Base-by-base conservation (phyloP, 2,797 vertebrate genomes). In the Channallabes apus region DNA sequence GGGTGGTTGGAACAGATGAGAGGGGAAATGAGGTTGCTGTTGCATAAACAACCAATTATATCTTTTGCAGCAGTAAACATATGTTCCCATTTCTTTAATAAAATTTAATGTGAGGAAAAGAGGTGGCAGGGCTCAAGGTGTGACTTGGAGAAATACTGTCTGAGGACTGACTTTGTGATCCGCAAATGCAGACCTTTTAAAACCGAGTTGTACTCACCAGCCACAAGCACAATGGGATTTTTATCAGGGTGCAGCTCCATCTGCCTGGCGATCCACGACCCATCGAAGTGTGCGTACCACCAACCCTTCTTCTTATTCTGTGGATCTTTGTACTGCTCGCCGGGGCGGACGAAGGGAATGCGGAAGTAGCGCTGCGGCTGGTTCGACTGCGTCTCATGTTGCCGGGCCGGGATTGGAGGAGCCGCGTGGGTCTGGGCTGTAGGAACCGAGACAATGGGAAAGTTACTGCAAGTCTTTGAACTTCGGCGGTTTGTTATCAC, bases 281-380 rank as follows among this genome's bases (percentile, higher is more conserved):
- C 98, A 75, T 99, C 98, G 5, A 99, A 99, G 91, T 99, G 98
- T 0, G 98, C 98, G 0, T 98, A 99, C 98, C 98, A 99, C 98
- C 98, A 99, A 32, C 98, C 98, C 89, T 99, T 99, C 92, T 99
- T 99, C 94, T 98, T 98, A 90, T 89, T 95, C 92, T 97, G 96
- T 0, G 96, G 96, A 59, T 99, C 97, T 75, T 99, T 99, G 94
- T 96, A 99, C 87, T 98, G 96, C 89, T 99, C 98, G 0, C 96
- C 95, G 0, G 98, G 98, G 0, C 98, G 96, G 91, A 99, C 96
- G 93, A 99, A 99, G 0, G 98, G 98, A 89, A 99, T 99, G 41
- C 98, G 96, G 93, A 99, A 99, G 91, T 97, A 99, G 11, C 98
- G 96, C 89, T 99, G 98, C 61, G 97, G 96, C 0, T 97, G 93